Conservation (phyloP, 2,113 vertebrate genomes). For the Litocranius walleri region DNA sequence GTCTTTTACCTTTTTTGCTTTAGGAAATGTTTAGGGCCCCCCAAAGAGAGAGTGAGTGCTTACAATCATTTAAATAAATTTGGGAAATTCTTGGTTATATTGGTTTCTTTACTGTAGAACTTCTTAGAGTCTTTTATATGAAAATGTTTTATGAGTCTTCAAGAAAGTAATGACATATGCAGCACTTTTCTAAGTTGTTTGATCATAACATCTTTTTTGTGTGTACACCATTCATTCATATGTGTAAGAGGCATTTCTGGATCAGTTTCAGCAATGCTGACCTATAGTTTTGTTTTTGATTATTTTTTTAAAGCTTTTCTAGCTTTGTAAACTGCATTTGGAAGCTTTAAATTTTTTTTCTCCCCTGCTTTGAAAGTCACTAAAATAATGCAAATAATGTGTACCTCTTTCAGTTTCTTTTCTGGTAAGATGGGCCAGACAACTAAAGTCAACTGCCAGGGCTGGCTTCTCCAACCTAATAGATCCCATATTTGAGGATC, state of each 20-base stretch:
- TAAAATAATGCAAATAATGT: background rate
- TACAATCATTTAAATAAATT: background rate
- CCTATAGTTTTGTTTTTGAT: background rate
- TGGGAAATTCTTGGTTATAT: background rate
- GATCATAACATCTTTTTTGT: background rate
- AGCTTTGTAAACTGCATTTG: background rate
- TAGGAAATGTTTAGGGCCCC: background rate
- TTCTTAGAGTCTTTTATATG: background rate
- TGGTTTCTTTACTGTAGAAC: background rate
- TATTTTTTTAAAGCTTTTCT: background rate
- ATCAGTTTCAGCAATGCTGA: conserved; percentile 5
- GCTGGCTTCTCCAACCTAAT: background rate
- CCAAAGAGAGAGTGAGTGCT: background rate
- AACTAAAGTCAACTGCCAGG: background rate
- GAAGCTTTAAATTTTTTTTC: background rate
- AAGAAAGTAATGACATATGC: background rate
- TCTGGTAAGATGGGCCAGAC: background rate
- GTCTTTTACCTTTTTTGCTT: background rate
- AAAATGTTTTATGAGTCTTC: background rate
- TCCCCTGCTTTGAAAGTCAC: background rate
- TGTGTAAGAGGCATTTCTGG: background rate
- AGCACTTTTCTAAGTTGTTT: background rate
- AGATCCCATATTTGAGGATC: background rate
- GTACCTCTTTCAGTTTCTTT: background rate
- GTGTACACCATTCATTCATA: background rate